Base-by-base conservation (phyloP, 2,797 vertebrate genomes). In the Oceanodroma leucorhoa region DNA sequence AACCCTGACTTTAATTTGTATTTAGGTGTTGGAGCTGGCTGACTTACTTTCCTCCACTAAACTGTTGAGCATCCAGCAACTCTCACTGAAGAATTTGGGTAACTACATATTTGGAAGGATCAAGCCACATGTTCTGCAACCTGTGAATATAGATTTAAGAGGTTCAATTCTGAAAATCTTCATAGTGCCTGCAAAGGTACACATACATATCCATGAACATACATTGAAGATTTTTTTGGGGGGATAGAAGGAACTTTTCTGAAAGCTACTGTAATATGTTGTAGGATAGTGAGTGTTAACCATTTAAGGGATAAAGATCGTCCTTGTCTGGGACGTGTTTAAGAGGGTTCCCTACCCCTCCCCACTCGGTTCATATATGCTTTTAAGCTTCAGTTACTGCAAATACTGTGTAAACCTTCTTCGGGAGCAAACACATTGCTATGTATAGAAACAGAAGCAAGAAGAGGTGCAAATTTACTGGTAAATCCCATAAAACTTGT, bases 351-450 rank as follows among this genome's bases (percentile, higher is more conserved):
- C 10, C 8, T 27, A 13, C 11, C 16, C 43, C 5, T 3, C 4
- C 4, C 4, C 2, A 4, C 17, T 21, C 60, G 27, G 2, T 40
- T 88, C 26, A 6, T 36, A 11, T 14, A 1, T 45, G 5, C 16
- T 14, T 80, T 85, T 72, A 90, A 87, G 17, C 17, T 85, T 61
- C 5, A 17, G 6, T 67, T 83, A 41, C 23, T 53, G 26, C 40
- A 83, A 15, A 27, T 77, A 29, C 6, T 58, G 8, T 16, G 26
- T 41, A 38, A 50, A 72, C 14, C 7, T 73, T 53, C 32, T 81
- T 41, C 9, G 9, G 9, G 6, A 40, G 6, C 18, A 45, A 13
- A 17, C 6, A 3, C 2, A 2, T 24, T 86, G 7, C 13, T 60
- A 4, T 20, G 6, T n/a, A 7, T 36, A 70, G 58, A 76, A 91